These are phyloP conservation scores for Polylopha cassiicola DNA, from an alignment of 2,888 invertebrate genomes.

Conservation along the genomic window DNA sequence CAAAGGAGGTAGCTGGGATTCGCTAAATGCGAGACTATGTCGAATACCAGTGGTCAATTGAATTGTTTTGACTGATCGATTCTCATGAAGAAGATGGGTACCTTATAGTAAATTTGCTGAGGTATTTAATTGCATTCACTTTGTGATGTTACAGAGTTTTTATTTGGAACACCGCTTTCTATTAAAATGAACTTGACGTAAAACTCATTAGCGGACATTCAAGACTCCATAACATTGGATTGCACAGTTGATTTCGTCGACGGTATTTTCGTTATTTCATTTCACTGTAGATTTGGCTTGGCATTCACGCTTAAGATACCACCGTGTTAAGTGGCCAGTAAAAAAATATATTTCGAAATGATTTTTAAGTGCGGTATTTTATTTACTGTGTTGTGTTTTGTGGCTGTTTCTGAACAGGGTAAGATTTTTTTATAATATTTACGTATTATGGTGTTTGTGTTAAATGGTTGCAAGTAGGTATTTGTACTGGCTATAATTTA, in stretches of 20 bases:
- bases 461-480: no score
- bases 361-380: conserved; percentile 13
- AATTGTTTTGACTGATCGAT: no score
- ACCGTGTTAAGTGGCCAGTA: conserved; percentile 17
- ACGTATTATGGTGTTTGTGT: not conserved
- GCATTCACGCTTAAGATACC: conserved; percentile 26
- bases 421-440: conserved; percentile 1
- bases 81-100: no score
- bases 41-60: no score
- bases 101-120: no score
- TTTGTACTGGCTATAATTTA: no score
- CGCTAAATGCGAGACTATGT: no score
- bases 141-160: no score
- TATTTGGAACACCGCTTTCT: no score
- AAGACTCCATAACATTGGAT: conserved; percentile 16
- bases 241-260: conserved; percentile 23
- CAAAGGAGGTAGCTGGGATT: no score
- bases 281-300: conserved; percentile 22
- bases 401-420: conserved; percentile 14
- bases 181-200: no score
- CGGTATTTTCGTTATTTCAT: conserved; percentile 21
- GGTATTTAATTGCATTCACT: no score
- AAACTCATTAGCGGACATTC: conserved; percentile 13
- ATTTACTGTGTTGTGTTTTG: conserved; percentile 6
- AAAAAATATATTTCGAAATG: conserved; percentile 12